phyloP scores from a whole-genome alignment of 2,888 invertebrate species.

The Mystacides longicornis region DNA sequence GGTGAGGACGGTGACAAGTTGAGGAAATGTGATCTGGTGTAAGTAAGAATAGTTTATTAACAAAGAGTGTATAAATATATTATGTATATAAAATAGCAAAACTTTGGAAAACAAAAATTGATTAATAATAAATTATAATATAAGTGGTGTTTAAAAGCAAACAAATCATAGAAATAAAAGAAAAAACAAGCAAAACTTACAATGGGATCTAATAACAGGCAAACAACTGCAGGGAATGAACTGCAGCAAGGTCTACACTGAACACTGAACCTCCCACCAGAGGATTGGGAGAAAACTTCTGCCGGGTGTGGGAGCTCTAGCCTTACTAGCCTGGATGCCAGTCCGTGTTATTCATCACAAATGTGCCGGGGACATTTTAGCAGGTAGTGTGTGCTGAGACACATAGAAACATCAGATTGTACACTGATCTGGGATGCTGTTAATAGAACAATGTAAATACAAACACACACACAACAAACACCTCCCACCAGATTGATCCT shows the following conservation, averaged over 20 bases:
- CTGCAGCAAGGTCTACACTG: constrained; percentile 27
- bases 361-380: constrained; percentile 9
- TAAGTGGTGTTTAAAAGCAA: too few species aligned
- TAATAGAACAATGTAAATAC: constrained; percentile 25
- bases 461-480: constrained; percentile 21
- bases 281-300: constrained; percentile 31
- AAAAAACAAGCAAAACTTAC: constrained; percentile 38
- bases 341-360: constrained; percentile 20
- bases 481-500: constrained; percentile 18
- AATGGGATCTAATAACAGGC: constrained; percentile 44
- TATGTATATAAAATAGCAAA: too few species aligned
- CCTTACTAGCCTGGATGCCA: constrained; percentile 11
- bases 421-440: constrained; percentile 26
- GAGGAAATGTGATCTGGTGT: too few species aligned
- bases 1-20: too few species aligned
- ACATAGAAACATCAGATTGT: constrained; percentile 17
- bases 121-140: too few species aligned
- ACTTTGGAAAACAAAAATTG: too few species aligned
- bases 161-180: constrained; percentile 30
- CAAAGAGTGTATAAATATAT: too few species aligned
- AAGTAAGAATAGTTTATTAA: too few species aligned
- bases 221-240: constrained; percentile 30
- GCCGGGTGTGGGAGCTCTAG: not conserved
- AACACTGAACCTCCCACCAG: constrained; percentile 28
- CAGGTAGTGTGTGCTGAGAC: constrained; percentile 13